A percentile compares a stretch with the other conserved stretches of the same genome.
These are phyloP conservation scores for Leptopilina syphax DNA, from an alignment of 2,888 invertebrate genomes.

Conservation along the genomic window DNA sequence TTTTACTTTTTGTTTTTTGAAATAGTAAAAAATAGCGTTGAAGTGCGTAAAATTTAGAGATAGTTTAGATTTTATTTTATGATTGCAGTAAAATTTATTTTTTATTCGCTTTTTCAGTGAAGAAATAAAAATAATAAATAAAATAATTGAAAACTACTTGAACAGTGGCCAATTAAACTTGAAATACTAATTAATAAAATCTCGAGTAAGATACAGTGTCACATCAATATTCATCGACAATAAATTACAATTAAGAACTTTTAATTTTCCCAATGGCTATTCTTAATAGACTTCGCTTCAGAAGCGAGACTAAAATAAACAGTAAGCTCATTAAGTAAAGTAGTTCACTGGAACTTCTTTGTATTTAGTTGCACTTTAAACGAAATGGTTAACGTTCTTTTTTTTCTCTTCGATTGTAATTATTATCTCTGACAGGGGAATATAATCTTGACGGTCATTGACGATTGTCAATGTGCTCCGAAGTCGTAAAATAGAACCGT, in stretches of 20 bases:
- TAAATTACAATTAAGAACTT: not conserved
- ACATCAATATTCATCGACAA: no score
- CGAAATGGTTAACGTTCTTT: not conserved
- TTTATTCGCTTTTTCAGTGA: no score
- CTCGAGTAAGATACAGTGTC: no score
- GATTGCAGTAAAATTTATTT: no score
- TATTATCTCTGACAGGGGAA: not conserved
- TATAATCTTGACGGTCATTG: constrained; percentile 7
- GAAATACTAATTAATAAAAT: no score
- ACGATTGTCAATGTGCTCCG: constrained; percentile 11
- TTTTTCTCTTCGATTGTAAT: not conserved
- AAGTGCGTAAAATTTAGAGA: no score
- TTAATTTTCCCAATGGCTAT: not conserved
- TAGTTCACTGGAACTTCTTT: constrained; percentile 4
- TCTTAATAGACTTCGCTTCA: not conserved
- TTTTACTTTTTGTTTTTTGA: no score
- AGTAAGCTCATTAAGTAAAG: not conserved
- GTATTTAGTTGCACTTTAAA: not conserved
- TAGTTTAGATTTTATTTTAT: no score
- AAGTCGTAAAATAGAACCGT: constrained; percentile 19
- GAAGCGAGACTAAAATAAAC: not conserved
- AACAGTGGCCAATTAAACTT: no score
- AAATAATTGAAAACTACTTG: no score
- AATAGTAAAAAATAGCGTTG: no score
- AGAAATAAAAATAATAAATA: no score